A percentile compares a stretch with the other conserved stretches of the same genome.
Conservation (phyloP, 2,888 invertebrate genomes). For the Acronicta alni region DNA sequence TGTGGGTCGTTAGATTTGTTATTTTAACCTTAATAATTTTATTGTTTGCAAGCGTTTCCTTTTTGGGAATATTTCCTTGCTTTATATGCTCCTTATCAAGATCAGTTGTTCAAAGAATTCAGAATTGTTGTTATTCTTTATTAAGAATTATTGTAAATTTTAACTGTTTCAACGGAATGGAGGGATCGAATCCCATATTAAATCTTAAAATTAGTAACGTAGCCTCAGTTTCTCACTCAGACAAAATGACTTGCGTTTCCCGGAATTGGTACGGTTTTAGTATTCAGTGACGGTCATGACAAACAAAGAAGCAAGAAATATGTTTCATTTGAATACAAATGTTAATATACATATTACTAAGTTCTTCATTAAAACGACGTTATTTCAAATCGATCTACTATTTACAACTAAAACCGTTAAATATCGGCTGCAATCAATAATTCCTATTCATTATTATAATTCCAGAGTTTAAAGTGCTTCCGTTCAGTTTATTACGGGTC, state of each 20-base stretch:
- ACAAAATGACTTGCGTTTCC: slow-evolving; percentile 19
- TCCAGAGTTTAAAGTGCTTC: slow-evolving; percentile 54
- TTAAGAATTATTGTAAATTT: not conserved
- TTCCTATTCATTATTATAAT: slow-evolving; percentile 48
- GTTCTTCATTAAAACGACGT: not conserved
- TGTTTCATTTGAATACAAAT: too few species aligned
- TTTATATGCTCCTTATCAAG: not conserved
- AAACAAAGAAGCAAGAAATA: too few species aligned
- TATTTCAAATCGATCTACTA: slow-evolving; percentile 4
- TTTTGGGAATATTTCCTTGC: not conserved
- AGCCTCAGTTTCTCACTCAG: slow-evolving; percentile 8
- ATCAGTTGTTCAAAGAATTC: too few species aligned
- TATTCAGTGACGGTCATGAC: too few species aligned
- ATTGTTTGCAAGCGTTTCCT: slow-evolving; percentile 10
- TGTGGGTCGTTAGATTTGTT: slow-evolving; percentile 37
- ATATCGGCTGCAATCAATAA: slow-evolving; percentile 37
- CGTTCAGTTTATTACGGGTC: slow-evolving; percentile 48
- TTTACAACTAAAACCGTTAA: slow-evolving; percentile 28
- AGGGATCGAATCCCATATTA: slow-evolving; percentile 11
- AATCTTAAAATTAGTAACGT: slow-evolving; percentile 4
- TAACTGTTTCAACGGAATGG: too few species aligned
- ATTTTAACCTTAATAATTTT: slow-evolving; percentile 36
- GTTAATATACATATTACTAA: too few species aligned
- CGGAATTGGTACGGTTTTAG: slow-evolving; percentile 26
- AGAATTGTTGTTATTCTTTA: too few species aligned